Conservation (phyloP, 1,140 invertebrate genomes). For the Caligus rogercresseyi region DNA sequence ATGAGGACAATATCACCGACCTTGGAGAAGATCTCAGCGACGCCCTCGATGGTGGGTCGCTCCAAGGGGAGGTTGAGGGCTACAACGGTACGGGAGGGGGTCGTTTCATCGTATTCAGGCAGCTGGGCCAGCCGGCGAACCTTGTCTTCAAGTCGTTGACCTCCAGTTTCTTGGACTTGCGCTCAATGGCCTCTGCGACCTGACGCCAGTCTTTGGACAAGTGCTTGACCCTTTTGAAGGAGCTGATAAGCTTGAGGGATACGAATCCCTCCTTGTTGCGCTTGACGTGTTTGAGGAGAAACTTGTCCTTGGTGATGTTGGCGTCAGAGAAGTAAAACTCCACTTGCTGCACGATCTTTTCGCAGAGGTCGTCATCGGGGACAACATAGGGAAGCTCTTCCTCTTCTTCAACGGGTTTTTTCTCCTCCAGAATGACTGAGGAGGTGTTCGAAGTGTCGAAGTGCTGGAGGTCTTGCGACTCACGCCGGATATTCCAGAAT, state of each 20-base stretch:
- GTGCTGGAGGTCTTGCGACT: conserved; percentile 13
- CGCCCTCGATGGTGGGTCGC: conserved; percentile 61
- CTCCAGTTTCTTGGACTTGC: conserved; percentile 57
- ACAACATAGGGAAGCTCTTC: conserved; percentile 6
- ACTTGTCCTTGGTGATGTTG: conserved; percentile 84
- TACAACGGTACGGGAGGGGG: conserved; percentile 68
- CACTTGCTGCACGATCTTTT: conserved; percentile 35
- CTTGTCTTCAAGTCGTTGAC: conserved; percentile 81
- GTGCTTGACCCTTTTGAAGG: conserved; percentile 77
- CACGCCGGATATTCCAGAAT: conserved; percentile 14
- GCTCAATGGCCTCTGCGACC: conserved; percentile 58
- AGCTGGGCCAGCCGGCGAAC: conserved; percentile 63
- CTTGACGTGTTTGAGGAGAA: conserved; percentile 78
- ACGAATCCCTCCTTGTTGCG: conserved; percentile 88
- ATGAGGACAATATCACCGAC: conserved; percentile 75
- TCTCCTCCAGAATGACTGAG: conserved; percentile 1
- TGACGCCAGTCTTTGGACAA: conserved; percentile 80
- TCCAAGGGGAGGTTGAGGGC: conserved; percentile 64
- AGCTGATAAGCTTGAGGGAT: conserved; percentile 77
- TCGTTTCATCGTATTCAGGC: conserved; percentile 73
- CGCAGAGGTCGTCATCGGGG: conserved; percentile 16
- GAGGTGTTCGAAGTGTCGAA: conserved; percentile 10
- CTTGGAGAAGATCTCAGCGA: conserved; percentile 63
- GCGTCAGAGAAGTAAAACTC: conserved; percentile 88
- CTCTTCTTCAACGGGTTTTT: conserved; percentile 6